These are phyloP conservation scores for Etia nguti DNA, from an alignment of 2,113 vertebrate species.

Conservation along the genomic window DNA sequence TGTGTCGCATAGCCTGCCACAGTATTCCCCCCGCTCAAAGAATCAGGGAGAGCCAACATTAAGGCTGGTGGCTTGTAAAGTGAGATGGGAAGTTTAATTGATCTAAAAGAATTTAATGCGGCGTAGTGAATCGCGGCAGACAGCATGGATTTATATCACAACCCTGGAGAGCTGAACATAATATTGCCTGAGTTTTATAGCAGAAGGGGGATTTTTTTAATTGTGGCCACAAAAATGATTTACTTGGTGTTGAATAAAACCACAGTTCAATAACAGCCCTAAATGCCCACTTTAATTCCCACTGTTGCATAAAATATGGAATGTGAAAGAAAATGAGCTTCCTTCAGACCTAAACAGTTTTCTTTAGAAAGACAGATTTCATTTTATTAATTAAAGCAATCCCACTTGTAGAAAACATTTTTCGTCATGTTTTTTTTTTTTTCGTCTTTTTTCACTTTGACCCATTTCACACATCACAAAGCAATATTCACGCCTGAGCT, in stretches of 20 bases:
- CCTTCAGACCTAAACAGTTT: not conserved
- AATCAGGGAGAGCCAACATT: conserved; percentile 53
- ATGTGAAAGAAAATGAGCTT: not conserved
- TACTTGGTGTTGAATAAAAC: conserved; percentile 70
- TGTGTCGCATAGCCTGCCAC: conserved; percentile 32
- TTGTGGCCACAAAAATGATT: conserved; percentile 79
- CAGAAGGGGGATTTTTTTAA: conserved; percentile 67
- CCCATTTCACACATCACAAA: conserved; percentile 47
- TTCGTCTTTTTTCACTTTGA: not conserved
- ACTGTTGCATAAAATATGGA: conserved; percentile 3
- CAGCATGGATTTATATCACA: conserved; percentile 75
- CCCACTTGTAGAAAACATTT: not conserved
- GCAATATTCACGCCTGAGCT: conserved; percentile 43
- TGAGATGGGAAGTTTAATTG: conserved; percentile 80
- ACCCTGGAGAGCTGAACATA: conserved; percentile 70
- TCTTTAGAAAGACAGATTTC: not conserved
- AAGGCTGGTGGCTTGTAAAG: conserved; percentile 75
- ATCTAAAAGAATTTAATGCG: conserved; percentile 79
- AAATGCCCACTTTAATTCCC: conserved; percentile 49
- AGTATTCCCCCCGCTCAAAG: conserved; percentile 51
- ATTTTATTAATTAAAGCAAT: conserved; percentile 29
- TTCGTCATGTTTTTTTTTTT: not conserved
- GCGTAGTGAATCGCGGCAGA: conserved; percentile 77
- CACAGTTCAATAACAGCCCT: conserved; percentile 48
- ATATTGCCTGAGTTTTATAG: conserved; percentile 74